Conservation (phyloP, 2,113 vertebrate genomes). For the Podarcis raffonei region DNA sequence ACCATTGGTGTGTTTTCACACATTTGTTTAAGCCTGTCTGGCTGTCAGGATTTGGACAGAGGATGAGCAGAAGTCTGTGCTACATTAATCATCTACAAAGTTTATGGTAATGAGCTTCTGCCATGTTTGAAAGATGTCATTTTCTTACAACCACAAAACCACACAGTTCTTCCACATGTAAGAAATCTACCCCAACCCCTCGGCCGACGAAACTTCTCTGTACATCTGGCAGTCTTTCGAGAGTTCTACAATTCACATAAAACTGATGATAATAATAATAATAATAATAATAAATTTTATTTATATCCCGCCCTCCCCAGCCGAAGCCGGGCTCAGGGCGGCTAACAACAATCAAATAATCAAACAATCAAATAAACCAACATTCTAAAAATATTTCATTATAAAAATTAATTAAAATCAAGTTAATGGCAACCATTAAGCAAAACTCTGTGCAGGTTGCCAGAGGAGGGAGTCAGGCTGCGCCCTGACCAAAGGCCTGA, state of each 20-base stretch:
- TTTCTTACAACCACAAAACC: conserved; percentile 34
- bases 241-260: not conserved
- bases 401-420: too few species aligned
- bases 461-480: too few species aligned
- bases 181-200: conserved; percentile 22
- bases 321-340: too few species aligned
- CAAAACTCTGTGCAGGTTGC: too few species aligned
- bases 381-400: too few species aligned
- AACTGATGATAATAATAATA: too few species aligned
- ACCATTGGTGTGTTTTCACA: conserved; percentile 18
- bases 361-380: too few species aligned
- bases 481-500: too few species aligned
- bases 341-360: too few species aligned
- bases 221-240: conserved; percentile 10
- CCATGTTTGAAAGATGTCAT: conserved; percentile 39
- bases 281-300: too few species aligned
- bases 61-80: conserved; percentile 16
- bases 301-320: too few species aligned
- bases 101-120: conserved; percentile 21
- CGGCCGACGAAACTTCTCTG: conserved; percentile 30
- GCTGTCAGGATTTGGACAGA: conserved; percentile 27
- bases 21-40: not conserved
- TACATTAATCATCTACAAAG: conserved; percentile 3
- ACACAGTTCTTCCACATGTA: conserved; percentile 35
- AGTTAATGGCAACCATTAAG: too few species aligned